Evolutionary conservation across 2,113 vertebrate genomes (phyloP).

Genomic region (Rallus limicola): DNA sequence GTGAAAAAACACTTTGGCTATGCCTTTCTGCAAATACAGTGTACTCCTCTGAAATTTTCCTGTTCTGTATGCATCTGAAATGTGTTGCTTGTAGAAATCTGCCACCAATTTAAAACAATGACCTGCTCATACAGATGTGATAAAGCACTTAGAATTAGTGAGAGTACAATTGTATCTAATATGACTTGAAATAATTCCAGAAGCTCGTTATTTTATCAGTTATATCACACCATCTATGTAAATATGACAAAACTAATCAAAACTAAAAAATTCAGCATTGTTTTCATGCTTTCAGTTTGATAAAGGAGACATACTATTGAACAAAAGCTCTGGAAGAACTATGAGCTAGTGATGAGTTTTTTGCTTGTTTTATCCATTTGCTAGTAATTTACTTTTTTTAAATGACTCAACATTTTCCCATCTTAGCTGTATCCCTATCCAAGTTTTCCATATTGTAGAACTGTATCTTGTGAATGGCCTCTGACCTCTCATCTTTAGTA

Average conservation of each 20-base stretch:
- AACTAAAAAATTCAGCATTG: neutral
- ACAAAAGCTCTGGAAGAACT: neutral
- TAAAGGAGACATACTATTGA: neutral
- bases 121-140: neutral
- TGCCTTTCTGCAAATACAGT: neutral
- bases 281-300: neutral
- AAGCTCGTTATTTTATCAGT: neutral
- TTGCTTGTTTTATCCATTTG: neutral
- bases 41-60: neutral
- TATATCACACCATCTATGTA: accelerated
- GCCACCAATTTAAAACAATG: neutral
- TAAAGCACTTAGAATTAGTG: neutral
- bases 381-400: neutral
- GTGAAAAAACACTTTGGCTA: neutral
- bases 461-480: neutral
- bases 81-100: neutral
- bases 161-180: neutral
- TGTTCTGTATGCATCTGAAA: accelerated
- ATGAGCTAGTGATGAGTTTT: neutral
- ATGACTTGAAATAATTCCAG: neutral
- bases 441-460: neutral
- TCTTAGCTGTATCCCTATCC: neutral
- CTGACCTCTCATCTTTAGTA: neutral
- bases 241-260: neutral
- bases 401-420: neutral